These are phyloP conservation scores for Netelia melanura DNA, from an alignment of 2,888 invertebrate species.

Conservation along the genomic window DNA sequence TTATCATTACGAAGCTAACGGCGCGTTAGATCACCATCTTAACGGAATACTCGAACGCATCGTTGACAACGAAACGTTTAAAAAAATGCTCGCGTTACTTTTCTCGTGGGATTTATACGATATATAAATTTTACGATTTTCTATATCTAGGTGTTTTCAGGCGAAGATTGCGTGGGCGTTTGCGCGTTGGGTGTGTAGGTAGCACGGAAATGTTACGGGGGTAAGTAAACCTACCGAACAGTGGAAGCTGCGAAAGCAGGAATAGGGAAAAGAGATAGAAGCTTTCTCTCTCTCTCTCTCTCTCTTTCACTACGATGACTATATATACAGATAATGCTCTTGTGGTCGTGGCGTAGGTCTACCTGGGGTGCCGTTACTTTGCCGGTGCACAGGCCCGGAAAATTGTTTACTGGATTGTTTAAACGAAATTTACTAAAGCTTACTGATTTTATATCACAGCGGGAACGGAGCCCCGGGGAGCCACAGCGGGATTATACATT, in stretches of 20 bases:
- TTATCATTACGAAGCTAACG: no score
- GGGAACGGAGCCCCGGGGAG: conserved; percentile 82
- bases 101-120: no score
- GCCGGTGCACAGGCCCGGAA: conserved; percentile 83
- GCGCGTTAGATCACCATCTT: no score
- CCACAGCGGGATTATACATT: conserved; percentile 83
- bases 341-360: conserved; percentile 69
- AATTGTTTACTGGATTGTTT: conserved; percentile 85
- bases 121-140: no score
- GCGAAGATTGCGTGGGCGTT: conserved; percentile 36
- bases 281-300: conserved; percentile 15
- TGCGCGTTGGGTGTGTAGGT: conserved; percentile 57
- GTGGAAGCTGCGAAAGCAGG: conserved; percentile 67
- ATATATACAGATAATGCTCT: conserved; percentile 24
- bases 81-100: no score
- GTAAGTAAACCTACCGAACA: conserved; percentile 68
- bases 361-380: conserved; percentile 84
- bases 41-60: no score
- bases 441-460: conserved; percentile 84
- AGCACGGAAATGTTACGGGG: conserved; percentile 75
- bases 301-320: conserved; percentile 24
- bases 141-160: conserved; percentile 14
- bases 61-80: no score
- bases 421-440: conserved; percentile 85
- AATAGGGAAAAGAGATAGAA: conserved; percentile 43